These are phyloP conservation scores for Oxyruncus cristatus DNA, from an alignment of 2,113 vertebrate species.

Conservation along the genomic window DNA sequence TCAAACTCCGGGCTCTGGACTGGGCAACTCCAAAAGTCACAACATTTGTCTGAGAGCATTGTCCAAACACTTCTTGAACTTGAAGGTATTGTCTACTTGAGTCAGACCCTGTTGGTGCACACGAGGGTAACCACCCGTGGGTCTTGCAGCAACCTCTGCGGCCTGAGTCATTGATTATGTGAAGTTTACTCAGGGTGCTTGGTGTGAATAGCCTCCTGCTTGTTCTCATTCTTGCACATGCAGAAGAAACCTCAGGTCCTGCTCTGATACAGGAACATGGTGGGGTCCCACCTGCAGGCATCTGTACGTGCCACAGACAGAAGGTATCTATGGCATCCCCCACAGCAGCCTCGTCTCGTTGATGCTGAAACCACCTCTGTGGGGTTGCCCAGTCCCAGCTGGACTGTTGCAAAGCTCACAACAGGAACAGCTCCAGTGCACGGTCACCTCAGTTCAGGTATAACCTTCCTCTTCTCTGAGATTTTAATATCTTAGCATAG, in stretches of 20 bases:
- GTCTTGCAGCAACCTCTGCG: background rate
- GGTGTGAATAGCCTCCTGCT: background rate
- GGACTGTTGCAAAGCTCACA: background rate
- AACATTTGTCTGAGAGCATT: background rate
- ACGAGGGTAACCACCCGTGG: background rate
- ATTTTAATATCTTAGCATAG: background rate
- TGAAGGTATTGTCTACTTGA: background rate
- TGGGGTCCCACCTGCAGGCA: background rate
- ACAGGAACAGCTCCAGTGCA: background rate
- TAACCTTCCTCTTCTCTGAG: background rate
- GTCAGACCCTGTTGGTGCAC: fast-evolving
- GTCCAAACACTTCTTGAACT: background rate
- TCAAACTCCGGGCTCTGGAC: background rate
- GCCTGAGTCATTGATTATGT: background rate
- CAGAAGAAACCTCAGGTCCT: background rate
- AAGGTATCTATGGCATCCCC: background rate
- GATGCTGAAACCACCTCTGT: background rate
- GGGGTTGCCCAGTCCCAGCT: background rate
- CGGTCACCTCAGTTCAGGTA: background rate
- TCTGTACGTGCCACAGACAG: fast-evolving
- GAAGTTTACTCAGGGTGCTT: background rate
- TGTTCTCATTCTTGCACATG: fast-evolving
- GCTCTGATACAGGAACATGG: fast-evolving
- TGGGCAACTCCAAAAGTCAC: background rate
- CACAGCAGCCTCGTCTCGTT: fast-evolving